These are phyloP conservation scores for Metaphire vulgaris DNA, from an alignment of 1,140 invertebrate genomes.

Conservation along the genomic window DNA sequence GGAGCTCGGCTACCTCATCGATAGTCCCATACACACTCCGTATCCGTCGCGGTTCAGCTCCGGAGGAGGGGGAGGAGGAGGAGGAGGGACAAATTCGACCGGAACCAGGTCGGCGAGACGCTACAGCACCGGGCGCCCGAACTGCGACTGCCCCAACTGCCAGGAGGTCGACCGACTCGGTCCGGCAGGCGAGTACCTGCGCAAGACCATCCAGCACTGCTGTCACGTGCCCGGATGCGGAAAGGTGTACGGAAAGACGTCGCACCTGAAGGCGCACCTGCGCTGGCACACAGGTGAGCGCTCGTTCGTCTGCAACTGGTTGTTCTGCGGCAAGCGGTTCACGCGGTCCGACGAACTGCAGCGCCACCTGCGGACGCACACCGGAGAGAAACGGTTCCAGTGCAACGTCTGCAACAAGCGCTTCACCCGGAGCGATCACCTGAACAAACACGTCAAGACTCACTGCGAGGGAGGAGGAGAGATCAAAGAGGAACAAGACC, in stretches of 20 bases:
- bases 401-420: conserved; percentile 77
- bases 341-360: conserved; percentile 90
- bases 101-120: conserved; percentile 37
- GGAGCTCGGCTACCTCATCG: conserved; percentile 10
- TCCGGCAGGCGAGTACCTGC: conserved; percentile 71
- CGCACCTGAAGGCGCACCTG: conserved; percentile 65
- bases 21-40: conserved; percentile 20
- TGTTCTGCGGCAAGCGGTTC: conserved; percentile 79
- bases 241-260: conserved; percentile 79
- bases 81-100: neutral
- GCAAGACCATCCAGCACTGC: conserved; percentile 96
- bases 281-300: conserved; percentile 53
- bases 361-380: conserved; percentile 79
- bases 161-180: conserved; percentile 83
- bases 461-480: conserved; percentile 54
- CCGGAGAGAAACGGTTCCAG: conserved; percentile 89
- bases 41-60: neutral
- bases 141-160: conserved; percentile 97
- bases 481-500: neutral
- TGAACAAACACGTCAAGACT: conserved; percentile 50
- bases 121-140: conserved; percentile 60
- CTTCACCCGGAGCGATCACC: conserved; percentile 74
- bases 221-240: conserved; percentile 96
- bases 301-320: conserved; percentile 68
- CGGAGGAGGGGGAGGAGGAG: neutral